These are phyloP conservation scores for Pao palembangensis DNA, from an alignment of 2,113 vertebrate genomes.

Conservation along the genomic window DNA sequence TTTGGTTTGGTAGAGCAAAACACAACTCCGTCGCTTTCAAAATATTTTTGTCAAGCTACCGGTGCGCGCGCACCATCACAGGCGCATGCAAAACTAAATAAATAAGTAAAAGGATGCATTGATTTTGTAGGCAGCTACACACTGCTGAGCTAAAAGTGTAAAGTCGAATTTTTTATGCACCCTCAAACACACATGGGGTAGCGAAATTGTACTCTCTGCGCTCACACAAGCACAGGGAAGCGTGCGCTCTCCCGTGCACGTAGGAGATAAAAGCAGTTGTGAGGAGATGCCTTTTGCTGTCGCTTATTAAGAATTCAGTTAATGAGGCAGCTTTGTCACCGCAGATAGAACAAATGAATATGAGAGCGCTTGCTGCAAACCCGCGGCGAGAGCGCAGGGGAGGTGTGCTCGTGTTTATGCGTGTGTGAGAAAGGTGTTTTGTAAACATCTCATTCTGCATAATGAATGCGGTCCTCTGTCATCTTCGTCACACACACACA, in stretches of 20 bases:
- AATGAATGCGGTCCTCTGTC: slow-evolving; percentile 76
- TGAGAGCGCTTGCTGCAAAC: slow-evolving; percentile 58
- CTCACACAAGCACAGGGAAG: slow-evolving; percentile 19
- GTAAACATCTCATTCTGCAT: slow-evolving; percentile 78
- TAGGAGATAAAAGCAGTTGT: slow-evolving; percentile 66
- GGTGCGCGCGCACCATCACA: slow-evolving; percentile 38
- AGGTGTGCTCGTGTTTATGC: slow-evolving; percentile 43
- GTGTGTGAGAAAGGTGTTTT: slow-evolving; percentile 72
- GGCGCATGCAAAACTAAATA: slow-evolving; percentile 17
- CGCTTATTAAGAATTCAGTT: slow-evolving; percentile 73
- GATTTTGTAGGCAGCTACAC: slow-evolving; percentile 46
- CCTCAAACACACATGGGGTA: slow-evolving; percentile 6
- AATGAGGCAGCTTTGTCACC: slow-evolving; percentile 78
- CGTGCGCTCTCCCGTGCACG: slow-evolving; percentile 12
- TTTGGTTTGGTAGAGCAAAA: slow-evolving; percentile 66
- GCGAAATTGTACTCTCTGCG: slow-evolving; percentile 32
- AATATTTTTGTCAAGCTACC: slow-evolving; percentile 42
- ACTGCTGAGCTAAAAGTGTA: slow-evolving; percentile 42
- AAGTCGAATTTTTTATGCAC: slow-evolving; percentile 37
- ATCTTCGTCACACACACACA: slow-evolving; percentile 30
- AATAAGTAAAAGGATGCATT: slow-evolving; percentile 3
- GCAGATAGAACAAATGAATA: slow-evolving; percentile 69
- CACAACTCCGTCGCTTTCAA: slow-evolving; percentile 43
- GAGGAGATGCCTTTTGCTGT: slow-evolving; percentile 59
- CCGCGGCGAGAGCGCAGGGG: slow-evolving; percentile 36